Conservation (phyloP, 2,113 vertebrate genomes). For the Lucifuga dentata region DNA sequence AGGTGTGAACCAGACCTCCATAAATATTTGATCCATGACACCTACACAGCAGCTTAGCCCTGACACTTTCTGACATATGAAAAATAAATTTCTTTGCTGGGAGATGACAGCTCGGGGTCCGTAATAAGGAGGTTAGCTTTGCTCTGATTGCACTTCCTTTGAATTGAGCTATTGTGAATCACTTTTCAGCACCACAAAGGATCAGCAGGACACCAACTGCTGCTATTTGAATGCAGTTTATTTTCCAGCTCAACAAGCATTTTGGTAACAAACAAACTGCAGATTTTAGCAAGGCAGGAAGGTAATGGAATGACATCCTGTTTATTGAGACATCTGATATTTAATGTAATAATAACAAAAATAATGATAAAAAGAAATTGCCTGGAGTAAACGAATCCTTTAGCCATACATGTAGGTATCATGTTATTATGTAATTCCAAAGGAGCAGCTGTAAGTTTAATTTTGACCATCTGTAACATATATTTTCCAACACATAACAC, state of each 20-base stretch:
- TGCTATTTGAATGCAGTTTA: slow-evolving; percentile 60
- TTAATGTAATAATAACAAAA: neutral
- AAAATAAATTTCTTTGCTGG: slow-evolving; percentile 37
- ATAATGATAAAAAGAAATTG: neutral
- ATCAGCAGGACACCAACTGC: slow-evolving; percentile 54
- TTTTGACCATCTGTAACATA: too few species aligned
- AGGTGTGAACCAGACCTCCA: slow-evolving; percentile 29
- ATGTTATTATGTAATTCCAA: too few species aligned
- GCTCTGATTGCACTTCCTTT: slow-evolving; percentile 47
- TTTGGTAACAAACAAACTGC: slow-evolving; percentile 65
- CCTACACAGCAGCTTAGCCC: slow-evolving; percentile 12
- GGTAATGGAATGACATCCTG: slow-evolving; percentile 14
- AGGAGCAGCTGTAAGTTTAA: too few species aligned
- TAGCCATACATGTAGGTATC: neutral
- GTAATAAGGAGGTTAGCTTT: slow-evolving; percentile 48
- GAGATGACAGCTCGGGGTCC: slow-evolving; percentile 33
- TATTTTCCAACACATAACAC: too few species aligned
- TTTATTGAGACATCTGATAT: slow-evolving; percentile 29
- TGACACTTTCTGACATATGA: slow-evolving; percentile 18
- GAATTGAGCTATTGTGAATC: slow-evolving; percentile 49
- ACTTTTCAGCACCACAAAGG: slow-evolving; percentile 37
- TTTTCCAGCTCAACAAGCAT: slow-evolving; percentile 67
- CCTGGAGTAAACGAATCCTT: neutral
- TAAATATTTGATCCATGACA: slow-evolving; percentile 38
- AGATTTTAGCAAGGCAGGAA: slow-evolving; percentile 26